These are phyloP conservation scores for Phalera bucephala DNA, from an alignment of 2,888 invertebrate genomes.

Conservation along the genomic window DNA sequence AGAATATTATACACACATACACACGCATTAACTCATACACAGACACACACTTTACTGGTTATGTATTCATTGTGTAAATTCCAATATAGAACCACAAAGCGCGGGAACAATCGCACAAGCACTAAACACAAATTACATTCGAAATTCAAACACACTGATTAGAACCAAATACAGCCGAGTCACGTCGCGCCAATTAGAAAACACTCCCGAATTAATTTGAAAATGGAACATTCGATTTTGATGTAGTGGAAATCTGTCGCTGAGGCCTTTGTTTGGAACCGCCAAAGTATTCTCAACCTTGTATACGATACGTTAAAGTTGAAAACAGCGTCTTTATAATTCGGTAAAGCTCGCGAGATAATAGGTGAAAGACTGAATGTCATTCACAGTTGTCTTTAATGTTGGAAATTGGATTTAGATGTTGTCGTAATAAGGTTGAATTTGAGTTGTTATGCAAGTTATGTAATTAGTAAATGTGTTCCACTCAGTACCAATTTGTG, in stretches of 20 bases:
- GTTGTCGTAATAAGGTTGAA: constrained; percentile 19
- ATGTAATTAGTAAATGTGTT: constrained; percentile 51
- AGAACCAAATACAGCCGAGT: constrained; percentile 63
- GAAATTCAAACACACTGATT: constrained; percentile 72
- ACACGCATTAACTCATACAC: neutral
- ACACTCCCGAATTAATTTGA: constrained; percentile 76
- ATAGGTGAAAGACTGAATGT: constrained; percentile 48
- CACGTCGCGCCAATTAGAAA: constrained; percentile 81
- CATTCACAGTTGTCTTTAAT: constrained; percentile 31
- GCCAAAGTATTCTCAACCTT: constrained; percentile 25
- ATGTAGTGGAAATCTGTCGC: constrained; percentile 74
- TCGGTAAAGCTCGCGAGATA: constrained; percentile 29
- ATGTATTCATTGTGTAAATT: constrained; percentile 36
- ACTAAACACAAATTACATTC: constrained; percentile 67
- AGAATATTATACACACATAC: too few species aligned
- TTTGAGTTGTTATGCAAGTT: constrained; percentile 11
- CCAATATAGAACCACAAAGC: constrained; percentile 39
- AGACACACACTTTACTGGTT: constrained; percentile 9
- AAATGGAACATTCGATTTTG: constrained; percentile 81
- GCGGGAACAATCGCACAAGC: constrained; percentile 52
- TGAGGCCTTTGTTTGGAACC: constrained; percentile 22
- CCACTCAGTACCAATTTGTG: constrained; percentile 36
- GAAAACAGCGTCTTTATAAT: constrained; percentile 10
- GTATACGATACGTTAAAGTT: constrained; percentile 14
- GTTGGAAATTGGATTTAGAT: constrained; percentile 36